A percentile compares a stretch with the other conserved stretches of the same genome.
These are phyloP conservation scores for Agrochola circellaris DNA, from an alignment of 2,888 invertebrate genomes.

Conservation along the genomic window DNA sequence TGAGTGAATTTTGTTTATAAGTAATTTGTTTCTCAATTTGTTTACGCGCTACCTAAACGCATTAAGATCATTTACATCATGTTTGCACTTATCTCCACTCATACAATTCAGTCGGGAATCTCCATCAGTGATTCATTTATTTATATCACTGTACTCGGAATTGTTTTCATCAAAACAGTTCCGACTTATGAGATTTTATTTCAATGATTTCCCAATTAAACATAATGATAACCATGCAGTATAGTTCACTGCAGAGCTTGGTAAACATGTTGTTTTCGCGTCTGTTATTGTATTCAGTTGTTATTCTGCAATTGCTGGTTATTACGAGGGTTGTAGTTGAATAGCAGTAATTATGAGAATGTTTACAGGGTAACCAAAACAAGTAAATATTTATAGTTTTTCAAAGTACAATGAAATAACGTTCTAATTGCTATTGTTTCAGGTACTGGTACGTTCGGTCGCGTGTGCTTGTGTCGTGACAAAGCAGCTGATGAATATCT, in stretches of 20 bases:
- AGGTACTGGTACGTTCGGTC: constrained; percentile 99
- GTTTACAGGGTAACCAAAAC: constrained; percentile 4
- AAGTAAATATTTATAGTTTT: constrained; percentile 4
- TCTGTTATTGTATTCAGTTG: constrained; percentile 15
- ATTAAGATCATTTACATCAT: constrained; percentile 62
- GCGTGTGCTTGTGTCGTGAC: constrained; percentile 97
- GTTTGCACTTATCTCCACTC: constrained; percentile 49
- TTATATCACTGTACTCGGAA: constrained; percentile 67
- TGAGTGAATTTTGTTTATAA: constrained; percentile 65
- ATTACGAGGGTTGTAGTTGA: constrained; percentile 1
- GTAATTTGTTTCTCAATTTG: constrained; percentile 70
- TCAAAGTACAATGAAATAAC: constrained; percentile 5
- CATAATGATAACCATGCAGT: constrained; percentile 27
- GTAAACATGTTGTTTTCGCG: constrained; percentile 16
- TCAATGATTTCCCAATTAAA: constrained; percentile 21
- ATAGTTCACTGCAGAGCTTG: constrained; percentile 3
- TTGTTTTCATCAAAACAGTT: constrained; percentile 64
- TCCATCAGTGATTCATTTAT: constrained; percentile 70
- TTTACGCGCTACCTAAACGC: constrained; percentile 66
- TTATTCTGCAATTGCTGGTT: constrained; percentile 8
- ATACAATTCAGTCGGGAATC: constrained; percentile 65
- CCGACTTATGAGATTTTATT: constrained; percentile 29
- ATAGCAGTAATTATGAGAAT: constrained; percentile 10
- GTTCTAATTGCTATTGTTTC: constrained; percentile 71
- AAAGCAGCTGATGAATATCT: constrained; percentile 95